Percentiles rank a stretch among this genome's conserved stretches.
Evolutionary conservation across 2,888 invertebrate genomes (phyloP).

Genomic region (Frankliniella intonsa): DNA sequence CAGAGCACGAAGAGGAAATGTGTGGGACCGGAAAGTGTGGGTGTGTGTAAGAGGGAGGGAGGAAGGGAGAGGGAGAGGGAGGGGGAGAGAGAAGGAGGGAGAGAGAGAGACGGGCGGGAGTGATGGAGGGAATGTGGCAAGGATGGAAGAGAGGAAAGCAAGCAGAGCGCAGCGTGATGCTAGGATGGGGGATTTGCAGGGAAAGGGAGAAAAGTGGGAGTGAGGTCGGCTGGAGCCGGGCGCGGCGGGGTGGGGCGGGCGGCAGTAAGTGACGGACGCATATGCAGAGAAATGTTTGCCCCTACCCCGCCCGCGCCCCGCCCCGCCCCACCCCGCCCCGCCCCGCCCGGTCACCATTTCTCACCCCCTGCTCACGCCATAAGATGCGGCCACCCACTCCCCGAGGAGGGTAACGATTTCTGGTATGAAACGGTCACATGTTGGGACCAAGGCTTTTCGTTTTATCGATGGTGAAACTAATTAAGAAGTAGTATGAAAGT

Average conservation of each 20-base stretch:
- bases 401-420: too few species aligned
- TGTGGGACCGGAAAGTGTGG: not conserved
- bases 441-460: slow-evolving; percentile 2
- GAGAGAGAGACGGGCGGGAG: too few species aligned
- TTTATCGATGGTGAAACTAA: not conserved
- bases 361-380: not conserved
- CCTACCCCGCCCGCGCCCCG: not conserved
- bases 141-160: too few species aligned
- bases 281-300: not conserved
- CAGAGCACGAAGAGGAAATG: not conserved
- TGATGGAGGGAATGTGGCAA: too few species aligned
- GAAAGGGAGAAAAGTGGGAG: not conserved
- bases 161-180: too few species aligned
- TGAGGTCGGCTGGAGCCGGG: not conserved
- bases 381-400: too few species aligned
- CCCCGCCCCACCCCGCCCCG: not conserved
- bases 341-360: not conserved
- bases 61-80: not conserved
- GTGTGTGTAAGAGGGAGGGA: not conserved
- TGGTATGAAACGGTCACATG: not conserved
- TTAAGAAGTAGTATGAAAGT: not conserved
- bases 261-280: not conserved
- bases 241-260: not conserved
- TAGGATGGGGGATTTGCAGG: not conserved
- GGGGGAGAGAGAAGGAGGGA: not conserved